Evolutionary conservation across 2,113 vertebrate species (phyloP), one percentile per base, ranked within the genome.

Genomic region (Callaeas wilsoni): DNA sequence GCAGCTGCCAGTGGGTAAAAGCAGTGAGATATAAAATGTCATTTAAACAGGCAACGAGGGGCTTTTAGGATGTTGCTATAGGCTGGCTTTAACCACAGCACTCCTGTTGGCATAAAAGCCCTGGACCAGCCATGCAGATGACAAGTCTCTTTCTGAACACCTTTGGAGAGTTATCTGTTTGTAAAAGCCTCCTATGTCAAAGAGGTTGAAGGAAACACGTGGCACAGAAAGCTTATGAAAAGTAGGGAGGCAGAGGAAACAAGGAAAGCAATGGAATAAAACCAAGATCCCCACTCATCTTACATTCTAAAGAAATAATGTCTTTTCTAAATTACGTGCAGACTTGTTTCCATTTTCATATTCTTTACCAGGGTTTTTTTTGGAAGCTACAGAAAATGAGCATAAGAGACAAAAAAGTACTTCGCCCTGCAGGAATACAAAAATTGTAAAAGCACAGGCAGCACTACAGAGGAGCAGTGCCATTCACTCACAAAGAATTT

Each of bases 401-500:
- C 95, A 91, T 95, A 98, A 97, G 97, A 98, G 97, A 98, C 98
- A 98, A 98, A 98, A 98, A 98, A 98, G 98, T 98, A 98, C 98
- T 98, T 98, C 85, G 96, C 98, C 98, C 98, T 96, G 98, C 98
- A 98, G 98, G 98, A 98, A 98, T 97, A 98, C 97, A 97, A 97
- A 97, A 98, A 98, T 98, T 98, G 98, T 98, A 97, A 98, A 98
- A 98, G 98, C 98, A 95, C 97, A 98, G 98, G 98, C 98, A 98
- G 98, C 98, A 97, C 97, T 98, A 98, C 98, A 98, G 98, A 97
- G 97, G 96, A 98, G 98, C 97, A 96, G 97, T 98, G 98, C 98
- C 98, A 98, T 98, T 98, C 98, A 98, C 97, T 98, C 98, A 98
- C 98, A 98, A 98, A 98, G 98, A 98, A 98, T 98, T 98, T 98